Conservation (phyloP, 2,797 vertebrate genomes). For the Manis javanica region DNA sequence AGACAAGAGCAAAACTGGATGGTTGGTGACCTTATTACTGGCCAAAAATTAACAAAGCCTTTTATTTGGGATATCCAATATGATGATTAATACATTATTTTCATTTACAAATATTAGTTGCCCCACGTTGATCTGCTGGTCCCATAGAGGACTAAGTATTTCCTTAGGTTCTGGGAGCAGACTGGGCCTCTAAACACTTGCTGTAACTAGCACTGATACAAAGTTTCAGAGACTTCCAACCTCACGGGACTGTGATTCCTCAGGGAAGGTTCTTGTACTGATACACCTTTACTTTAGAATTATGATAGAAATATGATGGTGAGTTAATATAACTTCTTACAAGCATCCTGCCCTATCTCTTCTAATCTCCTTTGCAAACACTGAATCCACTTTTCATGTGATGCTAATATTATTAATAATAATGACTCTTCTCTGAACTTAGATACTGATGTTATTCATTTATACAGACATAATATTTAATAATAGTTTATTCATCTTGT, state of each 20-base stretch:
- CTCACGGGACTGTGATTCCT: neutral
- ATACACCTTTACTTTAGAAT: neutral
- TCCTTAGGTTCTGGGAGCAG: neutral
- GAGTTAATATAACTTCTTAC: neutral
- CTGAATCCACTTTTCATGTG: neutral
- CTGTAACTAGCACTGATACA: neutral
- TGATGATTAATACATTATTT: neutral
- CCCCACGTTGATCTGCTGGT: neutral
- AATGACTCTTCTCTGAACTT: neutral
- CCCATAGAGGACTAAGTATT: neutral
- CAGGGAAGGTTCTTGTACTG: neutral
- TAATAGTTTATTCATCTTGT: neutral
- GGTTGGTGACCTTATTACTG: neutral
- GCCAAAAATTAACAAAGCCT: neutral
- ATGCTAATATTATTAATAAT: neutral
- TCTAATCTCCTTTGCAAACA: neutral
- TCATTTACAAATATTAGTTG: neutral
- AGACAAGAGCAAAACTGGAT: neutral
- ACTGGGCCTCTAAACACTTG: neutral
- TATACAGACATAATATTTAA: neutral
- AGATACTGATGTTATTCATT: neutral
- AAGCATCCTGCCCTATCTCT: neutral
- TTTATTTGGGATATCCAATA: neutral
- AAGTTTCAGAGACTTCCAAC: neutral
- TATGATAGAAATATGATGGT: neutral